A percentile compares a stretch with the other conserved stretches of the same genome.
phyloP scores from a whole-genome alignment of 2,888 invertebrate species.

The Ashinkailepas kermadecensis region DNA sequence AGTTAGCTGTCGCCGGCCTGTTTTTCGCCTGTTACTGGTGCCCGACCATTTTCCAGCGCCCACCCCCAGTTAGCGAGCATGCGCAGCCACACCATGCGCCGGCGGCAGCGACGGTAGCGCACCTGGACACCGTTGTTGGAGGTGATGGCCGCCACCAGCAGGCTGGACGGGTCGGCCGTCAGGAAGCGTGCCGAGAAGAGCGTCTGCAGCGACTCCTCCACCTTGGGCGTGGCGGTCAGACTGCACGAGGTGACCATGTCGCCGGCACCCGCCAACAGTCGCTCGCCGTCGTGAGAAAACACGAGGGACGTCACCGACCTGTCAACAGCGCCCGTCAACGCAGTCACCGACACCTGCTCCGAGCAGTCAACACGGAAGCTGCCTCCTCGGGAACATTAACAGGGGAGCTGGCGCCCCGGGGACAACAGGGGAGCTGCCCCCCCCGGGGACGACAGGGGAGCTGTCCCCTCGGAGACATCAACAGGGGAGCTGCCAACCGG shows the following conservation, averaged over 20 bases:
- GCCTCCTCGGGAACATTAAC: too few relatives aligned
- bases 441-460: too few relatives aligned
- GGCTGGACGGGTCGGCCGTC: background rate
- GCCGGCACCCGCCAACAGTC: conserved; percentile 19
- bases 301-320: conserved; percentile 8
- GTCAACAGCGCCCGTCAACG: background rate
- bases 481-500: too few relatives aligned
- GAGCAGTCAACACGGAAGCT: too few relatives aligned
- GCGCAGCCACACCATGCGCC: background rate
- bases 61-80: background rate
- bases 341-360: too few relatives aligned
- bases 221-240: conserved; percentile 1
- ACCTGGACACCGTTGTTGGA: conserved; percentile 23
- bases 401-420: too few relatives aligned
- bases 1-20: too few relatives aligned
- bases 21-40: too few relatives aligned
- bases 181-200: conserved; percentile 7
- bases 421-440: too few relatives aligned
- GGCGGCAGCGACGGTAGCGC: background rate
- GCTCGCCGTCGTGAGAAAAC: conserved; percentile 2
- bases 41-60: background rate
- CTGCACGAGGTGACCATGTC: conserved; percentile 11
- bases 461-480: too few relatives aligned
- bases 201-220: conserved; percentile 13
- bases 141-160: conserved; percentile 19